Evolutionary conservation across 2,888 invertebrate species (phyloP).

Genomic region (Drosophila kambysellisi): DNA sequence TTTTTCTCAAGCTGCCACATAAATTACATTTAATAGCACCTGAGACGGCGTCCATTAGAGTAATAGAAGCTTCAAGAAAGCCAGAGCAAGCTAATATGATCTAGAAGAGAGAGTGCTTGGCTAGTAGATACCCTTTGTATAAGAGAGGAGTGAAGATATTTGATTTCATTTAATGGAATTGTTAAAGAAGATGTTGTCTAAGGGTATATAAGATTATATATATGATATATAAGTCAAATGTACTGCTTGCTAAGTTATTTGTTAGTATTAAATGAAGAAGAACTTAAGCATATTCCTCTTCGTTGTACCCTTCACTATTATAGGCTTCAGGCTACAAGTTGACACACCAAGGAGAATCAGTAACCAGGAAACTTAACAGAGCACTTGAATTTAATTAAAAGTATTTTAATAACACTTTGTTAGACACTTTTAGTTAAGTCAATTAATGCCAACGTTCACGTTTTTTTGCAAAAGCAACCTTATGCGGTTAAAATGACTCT

Average conservation of each 20-base stretch:
- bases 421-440: conserved; percentile 24
- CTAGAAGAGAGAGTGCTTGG: background rate
- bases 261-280: background rate
- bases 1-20: conserved; percentile 10
- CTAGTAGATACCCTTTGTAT: background rate
- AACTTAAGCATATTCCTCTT: background rate
- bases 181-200: background rate
- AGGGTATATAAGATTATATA: background rate
- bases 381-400: conserved; percentile 6
- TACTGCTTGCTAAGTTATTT: background rate
- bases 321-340: background rate
- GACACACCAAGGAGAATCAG: background rate
- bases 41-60: conserved; percentile 32
- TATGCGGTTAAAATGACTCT: conserved; percentile 40
- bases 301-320: background rate
- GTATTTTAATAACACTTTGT: conserved; percentile 24
- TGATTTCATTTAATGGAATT: background rate
- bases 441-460: background rate
- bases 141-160: background rate
- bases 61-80: conserved; percentile 1
- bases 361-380: background rate
- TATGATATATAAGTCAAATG: background rate
- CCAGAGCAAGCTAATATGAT: background rate
- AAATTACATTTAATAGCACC: conserved; percentile 59
- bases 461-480: conserved; percentile 37